These are phyloP conservation scores for Eilema griseolum DNA, from an alignment of 2,888 invertebrate genomes.

Conservation along the genomic window DNA sequence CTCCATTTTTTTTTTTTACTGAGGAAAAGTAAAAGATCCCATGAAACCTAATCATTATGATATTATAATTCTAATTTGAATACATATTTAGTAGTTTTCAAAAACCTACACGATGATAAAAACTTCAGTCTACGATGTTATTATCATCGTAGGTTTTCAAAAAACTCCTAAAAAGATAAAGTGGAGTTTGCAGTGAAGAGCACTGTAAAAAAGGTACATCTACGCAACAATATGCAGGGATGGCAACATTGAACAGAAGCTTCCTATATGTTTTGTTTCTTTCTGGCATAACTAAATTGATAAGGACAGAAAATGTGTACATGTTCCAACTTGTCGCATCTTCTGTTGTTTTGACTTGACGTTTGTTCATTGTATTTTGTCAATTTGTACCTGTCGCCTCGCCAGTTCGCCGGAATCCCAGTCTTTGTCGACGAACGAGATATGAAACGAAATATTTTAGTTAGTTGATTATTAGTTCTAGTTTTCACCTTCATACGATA, in stretches of 20 bases:
- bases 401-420: not conserved
- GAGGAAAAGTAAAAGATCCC: no score
- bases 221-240: no score
- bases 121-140: no score
- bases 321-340: slow-evolving; percentile 54
- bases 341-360: slow-evolving; percentile 41
- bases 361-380: slow-evolving; percentile 11
- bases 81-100: no score
- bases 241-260: not conserved
- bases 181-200: no score
- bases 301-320: slow-evolving; percentile 38
- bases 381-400: not conserved
- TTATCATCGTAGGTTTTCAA: no score
- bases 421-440: not conserved
- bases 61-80: no score
- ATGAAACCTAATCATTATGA: no score
- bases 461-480: not conserved
- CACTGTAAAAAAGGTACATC: no score
- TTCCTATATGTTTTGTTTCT: slow-evolving; percentile 23
- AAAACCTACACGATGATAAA: no score
- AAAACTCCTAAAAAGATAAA: no score
- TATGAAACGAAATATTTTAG: not conserved
- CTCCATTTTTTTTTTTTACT: no score
- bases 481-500: not conserved
- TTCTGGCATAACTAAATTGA: slow-evolving; percentile 26